Conservation (phyloP, 2,113 vertebrate species). For the Falco punctatus region DNA sequence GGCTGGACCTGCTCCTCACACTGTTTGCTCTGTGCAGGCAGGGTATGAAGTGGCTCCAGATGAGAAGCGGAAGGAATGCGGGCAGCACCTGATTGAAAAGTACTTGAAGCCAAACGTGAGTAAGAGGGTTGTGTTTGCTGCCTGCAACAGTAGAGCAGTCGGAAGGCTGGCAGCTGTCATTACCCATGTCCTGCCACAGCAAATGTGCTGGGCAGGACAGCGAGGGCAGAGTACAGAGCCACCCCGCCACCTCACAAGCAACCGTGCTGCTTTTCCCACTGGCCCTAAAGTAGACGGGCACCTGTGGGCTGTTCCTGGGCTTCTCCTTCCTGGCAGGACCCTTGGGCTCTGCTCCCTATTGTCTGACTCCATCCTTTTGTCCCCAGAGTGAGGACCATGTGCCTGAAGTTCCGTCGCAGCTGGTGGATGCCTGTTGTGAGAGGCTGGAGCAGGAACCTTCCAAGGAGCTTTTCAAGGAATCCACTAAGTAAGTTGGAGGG, state of each 20-base stretch:
- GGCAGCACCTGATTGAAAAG: conserved; percentile 84
- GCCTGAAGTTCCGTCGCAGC: conserved; percentile 84
- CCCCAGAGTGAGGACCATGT: conserved; percentile 87
- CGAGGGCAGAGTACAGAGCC: not conserved
- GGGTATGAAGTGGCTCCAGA: conserved; percentile 96
- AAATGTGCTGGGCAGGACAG: not conserved
- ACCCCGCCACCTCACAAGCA: not conserved
- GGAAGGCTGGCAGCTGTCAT: not conserved
- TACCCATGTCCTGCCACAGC: not conserved
- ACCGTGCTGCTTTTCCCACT: not conserved
- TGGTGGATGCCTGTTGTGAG: conserved; percentile 85
- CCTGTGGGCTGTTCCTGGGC: not conserved
- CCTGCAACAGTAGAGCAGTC: not conserved
- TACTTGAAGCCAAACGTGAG: conserved; percentile 85
- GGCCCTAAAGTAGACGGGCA: not conserved
- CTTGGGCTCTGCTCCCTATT: not conserved
- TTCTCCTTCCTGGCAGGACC: not conserved
- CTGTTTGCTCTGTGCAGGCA: conserved; percentile 75
- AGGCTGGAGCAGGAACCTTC: conserved; percentile 87
- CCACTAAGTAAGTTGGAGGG: conserved; percentile 85
- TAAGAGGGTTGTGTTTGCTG: not conserved
- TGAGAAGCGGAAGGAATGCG: conserved; percentile 91
- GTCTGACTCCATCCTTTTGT: conserved; percentile 36
- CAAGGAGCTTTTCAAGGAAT: conserved; percentile 96
- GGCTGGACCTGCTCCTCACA: not conserved